Evolutionary conservation across 2,797 vertebrate species (phyloP), one percentile per base, ranked within the genome.

Genomic region (Enteromius mattozi): DNA sequence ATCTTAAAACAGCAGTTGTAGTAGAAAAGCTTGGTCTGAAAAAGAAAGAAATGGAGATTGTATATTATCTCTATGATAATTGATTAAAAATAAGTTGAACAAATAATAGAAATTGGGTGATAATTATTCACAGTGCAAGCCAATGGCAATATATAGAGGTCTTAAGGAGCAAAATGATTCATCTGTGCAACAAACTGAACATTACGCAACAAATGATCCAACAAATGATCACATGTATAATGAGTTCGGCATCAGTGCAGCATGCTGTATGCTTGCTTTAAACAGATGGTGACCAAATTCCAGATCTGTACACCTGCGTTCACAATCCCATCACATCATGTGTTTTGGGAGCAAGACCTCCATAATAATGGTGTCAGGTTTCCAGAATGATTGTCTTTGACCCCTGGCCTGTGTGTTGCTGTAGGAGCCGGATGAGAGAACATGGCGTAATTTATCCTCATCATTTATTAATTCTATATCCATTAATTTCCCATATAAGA

Each of bases 381-480:
- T 17, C n/a, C 8, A 33, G 27, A 47, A 69, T 45, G 4, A 59
- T 59, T 35, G 72, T 81, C 59, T 81, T 69, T 68, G 71, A 81
- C 70, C 61, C 59, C 17, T 81, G 79, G 30, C 27, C 47, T 51
- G 5, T 72, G 61, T 21, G 75, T 76, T 33, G 51, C 65, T 45
- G 14, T 17, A 45, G 51, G n/a, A 37, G 68, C 65, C n/a, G 54
- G n/a, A 33, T 54, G 33, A 37, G 68, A 63, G 42, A 72, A 61
- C 83, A 72, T 75, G 35, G 35, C 21, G 13, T 74, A 17, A 54
- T 37, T 59, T 51, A 66, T 40, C 61, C 24, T 81, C 47, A 75
- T 81, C 37, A 76, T 75, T 76, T 68, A 85, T 85, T 68, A 19
- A 81, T 74, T 17, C 47, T 21, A 49, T 17, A 79, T 30, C 21